Evolutionary conservation across 2,113 vertebrate species (phyloP).

Genomic region (Microtus ochrogaster): DNA sequence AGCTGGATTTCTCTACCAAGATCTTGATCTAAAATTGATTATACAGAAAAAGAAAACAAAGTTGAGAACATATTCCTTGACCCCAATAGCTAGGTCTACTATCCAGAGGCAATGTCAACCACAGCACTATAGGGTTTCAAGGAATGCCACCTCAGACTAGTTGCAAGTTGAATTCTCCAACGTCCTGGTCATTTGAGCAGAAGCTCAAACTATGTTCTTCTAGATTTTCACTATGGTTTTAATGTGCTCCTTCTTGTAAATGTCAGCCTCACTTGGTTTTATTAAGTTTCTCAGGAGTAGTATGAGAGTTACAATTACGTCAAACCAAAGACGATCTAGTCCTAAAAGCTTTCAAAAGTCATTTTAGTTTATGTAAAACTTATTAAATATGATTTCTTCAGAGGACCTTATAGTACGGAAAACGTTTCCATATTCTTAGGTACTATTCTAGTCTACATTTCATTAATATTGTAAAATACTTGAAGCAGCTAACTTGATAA

Average conservation of each 20-base stretch:
- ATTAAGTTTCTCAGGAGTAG: neutral
- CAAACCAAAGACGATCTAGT: neutral
- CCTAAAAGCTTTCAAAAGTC: neutral
- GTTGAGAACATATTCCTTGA: neutral
- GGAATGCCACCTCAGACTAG: fast-evolving
- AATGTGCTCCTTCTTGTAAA: neutral
- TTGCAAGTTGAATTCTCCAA: fast-evolving
- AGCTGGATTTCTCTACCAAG: neutral
- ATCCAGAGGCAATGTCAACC: fast-evolving
- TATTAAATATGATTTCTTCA: neutral
- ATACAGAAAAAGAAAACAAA: neutral
- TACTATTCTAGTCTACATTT: neutral
- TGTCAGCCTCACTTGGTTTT: neutral
- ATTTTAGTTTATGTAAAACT: neutral
- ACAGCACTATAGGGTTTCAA: fast-evolving
- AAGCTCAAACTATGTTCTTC: neutral
- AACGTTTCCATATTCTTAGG: neutral
- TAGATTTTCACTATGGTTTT: neutral
- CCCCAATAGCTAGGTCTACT: fast-evolving
- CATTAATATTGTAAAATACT: neutral
- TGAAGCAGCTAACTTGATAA: neutral
- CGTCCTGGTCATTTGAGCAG: too few relatives aligned
- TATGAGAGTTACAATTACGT: neutral
- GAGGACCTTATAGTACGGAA: neutral
- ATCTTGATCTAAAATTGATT: neutral